Evolutionary conservation across 64 coral and sea anemone species (phyloP).

Genomic region (Catalaphyllia jardinei): DNA sequence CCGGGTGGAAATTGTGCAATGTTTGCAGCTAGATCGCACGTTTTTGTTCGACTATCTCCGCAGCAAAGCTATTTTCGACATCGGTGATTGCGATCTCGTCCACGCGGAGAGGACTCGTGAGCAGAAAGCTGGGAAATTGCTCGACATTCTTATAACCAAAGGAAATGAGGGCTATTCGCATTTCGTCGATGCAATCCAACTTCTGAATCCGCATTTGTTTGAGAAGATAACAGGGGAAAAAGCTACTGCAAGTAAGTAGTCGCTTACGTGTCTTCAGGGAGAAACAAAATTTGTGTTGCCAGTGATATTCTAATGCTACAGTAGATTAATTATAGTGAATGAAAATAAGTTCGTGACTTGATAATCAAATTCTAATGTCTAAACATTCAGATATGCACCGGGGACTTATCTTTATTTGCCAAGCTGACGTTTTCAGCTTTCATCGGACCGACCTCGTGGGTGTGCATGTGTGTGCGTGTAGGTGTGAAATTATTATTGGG

Average conservation of each 20-base stretch:
- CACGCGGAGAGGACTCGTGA: constrained; percentile 77
- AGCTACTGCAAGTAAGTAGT: constrained; percentile 79
- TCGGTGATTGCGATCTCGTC: constrained; percentile 78
- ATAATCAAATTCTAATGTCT: too few relatives aligned
- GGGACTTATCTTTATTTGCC: too few relatives aligned
- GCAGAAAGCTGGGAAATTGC: constrained; percentile 80
- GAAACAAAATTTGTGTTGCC: too few relatives aligned
- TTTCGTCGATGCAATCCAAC: constrained; percentile 88
- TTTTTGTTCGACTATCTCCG: constrained; percentile 97
- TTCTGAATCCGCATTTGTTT: constrained; percentile 83
- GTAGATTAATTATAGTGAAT: too few relatives aligned
- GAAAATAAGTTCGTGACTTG: too few relatives aligned
- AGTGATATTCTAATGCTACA: too few relatives aligned
- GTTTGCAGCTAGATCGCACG: constrained; percentile 83
- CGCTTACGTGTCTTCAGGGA: neutral
- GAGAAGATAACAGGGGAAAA: constrained; percentile 91
- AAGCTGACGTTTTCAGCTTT: too few relatives aligned
- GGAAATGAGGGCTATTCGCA: constrained; percentile 70
- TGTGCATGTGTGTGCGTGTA: too few relatives aligned
- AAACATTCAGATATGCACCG: too few relatives aligned
- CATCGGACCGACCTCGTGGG: too few relatives aligned
- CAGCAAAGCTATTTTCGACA: constrained; percentile 80
- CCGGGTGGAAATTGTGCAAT: constrained; percentile 84
- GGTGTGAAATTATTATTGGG: too few relatives aligned
- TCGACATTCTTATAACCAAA: constrained; percentile 90